Conservation (phyloP, 1,140 invertebrate species). For the Scaptomyza graminum region DNA sequence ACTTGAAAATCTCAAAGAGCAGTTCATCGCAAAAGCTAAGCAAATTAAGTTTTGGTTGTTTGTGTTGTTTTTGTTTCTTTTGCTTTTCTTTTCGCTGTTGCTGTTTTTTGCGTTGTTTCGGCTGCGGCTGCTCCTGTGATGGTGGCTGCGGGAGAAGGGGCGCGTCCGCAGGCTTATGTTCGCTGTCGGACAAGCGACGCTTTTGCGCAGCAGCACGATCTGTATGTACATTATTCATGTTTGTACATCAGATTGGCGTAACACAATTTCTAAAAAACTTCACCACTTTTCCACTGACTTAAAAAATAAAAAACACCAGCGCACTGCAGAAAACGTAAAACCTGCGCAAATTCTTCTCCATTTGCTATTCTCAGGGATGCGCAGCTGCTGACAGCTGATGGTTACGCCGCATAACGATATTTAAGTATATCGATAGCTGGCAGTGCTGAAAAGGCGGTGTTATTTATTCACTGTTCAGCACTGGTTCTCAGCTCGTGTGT, state of each 20-base stretch:
- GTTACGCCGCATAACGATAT: constrained; percentile 19
- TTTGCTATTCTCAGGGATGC: constrained; percentile 41
- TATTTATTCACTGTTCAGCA: constrained; percentile 4
- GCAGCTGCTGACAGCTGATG: constrained; percentile 35
- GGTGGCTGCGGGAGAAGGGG: constrained; percentile 4
- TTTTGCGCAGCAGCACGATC: constrained; percentile 58
- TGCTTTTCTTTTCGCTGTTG: constrained; percentile 21
- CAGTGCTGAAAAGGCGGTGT: constrained; percentile 3
- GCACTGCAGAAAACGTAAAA: constrained; percentile 34
- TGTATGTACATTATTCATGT: constrained; percentile 60
- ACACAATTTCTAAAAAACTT: constrained; percentile 35
- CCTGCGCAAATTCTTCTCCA: constrained; percentile 39
- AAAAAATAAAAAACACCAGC: constrained; percentile 21
- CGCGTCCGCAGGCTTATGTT: constrained; percentile 25
- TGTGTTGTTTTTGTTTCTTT: constrained; percentile 1
- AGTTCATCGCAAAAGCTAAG: constrained; percentile 85
- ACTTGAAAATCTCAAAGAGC: constrained; percentile 85
- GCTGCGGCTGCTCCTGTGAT: constrained; percentile 29
- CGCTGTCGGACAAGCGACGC: constrained; percentile 59
- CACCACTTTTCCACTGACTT: constrained; percentile 43
- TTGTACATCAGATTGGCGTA: constrained; percentile 17
- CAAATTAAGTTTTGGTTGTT: constrained; percentile 26
- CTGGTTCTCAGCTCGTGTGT: constrained; percentile 52
- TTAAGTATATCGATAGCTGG: constrained; percentile 25
- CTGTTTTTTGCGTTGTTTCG: constrained; percentile 59